A percentile compares a stretch with the other conserved stretches of the same genome.
phyloP scores from a whole-genome alignment of 2,113 vertebrate species.

The Dicentrarchus labrax region DNA sequence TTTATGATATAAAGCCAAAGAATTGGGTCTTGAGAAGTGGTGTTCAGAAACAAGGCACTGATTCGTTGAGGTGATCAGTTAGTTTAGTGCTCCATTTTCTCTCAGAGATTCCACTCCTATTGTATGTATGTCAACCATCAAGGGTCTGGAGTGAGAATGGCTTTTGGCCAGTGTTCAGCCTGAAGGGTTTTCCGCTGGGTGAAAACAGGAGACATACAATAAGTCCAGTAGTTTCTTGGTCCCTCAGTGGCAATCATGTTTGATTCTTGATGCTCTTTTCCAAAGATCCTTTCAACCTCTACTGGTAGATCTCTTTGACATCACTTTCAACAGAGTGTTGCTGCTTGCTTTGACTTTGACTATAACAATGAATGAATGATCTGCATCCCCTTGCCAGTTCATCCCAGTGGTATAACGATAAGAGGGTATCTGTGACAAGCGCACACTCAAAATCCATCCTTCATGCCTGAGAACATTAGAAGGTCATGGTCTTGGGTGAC shows the following conservation, averaged over 20 bases:
- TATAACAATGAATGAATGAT: slow-evolving; percentile 5
- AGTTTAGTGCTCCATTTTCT: background rate
- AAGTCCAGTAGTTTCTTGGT: background rate
- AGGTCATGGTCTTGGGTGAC: slow-evolving; percentile 13
- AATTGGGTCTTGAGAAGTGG: background rate
- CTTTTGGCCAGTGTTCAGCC: background rate
- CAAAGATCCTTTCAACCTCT: background rate
- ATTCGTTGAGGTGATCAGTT: background rate
- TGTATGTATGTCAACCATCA: background rate
- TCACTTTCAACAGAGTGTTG: background rate
- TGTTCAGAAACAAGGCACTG: background rate
- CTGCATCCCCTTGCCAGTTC: background rate
- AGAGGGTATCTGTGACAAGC: slow-evolving; percentile 12
- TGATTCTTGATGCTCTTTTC: slow-evolving; percentile 10
- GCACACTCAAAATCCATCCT: background rate
- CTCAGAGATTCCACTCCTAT: background rate
- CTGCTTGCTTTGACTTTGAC: slow-evolving; percentile 34
- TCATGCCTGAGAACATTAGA: background rate
- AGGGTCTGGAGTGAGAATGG: background rate
- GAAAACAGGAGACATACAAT: background rate
- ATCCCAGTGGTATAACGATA: slow-evolving; percentile 9
- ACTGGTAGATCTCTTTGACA: background rate
- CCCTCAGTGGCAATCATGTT: background rate
- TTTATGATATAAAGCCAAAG: background rate
- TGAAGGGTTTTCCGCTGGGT: background rate